phyloP scores from a whole-genome alignment of 2,113 vertebrate genomes.

The Brachyhypopomus gauderio region DNA sequence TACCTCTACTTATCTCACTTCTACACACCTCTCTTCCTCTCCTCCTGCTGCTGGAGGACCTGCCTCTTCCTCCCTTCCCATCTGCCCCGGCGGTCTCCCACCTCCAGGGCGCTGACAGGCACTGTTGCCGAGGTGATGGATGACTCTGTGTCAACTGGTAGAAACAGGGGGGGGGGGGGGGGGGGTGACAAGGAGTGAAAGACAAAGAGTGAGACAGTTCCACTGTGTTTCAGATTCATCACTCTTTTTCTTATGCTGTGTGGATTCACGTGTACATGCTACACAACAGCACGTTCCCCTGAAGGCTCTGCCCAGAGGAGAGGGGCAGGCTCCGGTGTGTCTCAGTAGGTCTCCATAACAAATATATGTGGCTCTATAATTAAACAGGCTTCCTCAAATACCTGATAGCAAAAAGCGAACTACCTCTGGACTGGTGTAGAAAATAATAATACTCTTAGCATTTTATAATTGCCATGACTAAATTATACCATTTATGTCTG shows the following conservation, averaged over 20 bases:
- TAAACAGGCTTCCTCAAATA: neutral
- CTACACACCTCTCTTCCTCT: conserved; percentile 1
- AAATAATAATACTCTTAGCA: neutral
- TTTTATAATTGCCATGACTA: neutral
- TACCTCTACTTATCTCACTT: neutral
- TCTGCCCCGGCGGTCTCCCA: conserved; percentile 30
- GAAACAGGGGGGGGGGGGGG: neutral
- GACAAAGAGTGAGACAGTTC: neutral
- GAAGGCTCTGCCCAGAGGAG: no score
- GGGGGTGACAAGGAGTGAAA: no score
- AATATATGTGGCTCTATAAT: neutral
- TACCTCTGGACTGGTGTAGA: neutral
- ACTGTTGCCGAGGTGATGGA: conserved; percentile 45
- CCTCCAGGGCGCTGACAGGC: conserved; percentile 39
- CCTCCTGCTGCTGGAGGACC: conserved; percentile 25
- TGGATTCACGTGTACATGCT: no score
- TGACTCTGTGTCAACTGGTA: conserved; percentile 41
- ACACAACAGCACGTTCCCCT: no score
- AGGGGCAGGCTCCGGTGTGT: neutral
- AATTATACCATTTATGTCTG: neutral
- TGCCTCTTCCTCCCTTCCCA: conserved; percentile 19
- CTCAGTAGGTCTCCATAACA: neutral
- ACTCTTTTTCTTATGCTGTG: no score
- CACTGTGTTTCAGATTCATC: no score
- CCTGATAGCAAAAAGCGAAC: no score